Percentiles rank a stretch among this genome's conserved stretches.
Conservation (phyloP, 2,113 vertebrate species). For the Struthio camelus region DNA sequence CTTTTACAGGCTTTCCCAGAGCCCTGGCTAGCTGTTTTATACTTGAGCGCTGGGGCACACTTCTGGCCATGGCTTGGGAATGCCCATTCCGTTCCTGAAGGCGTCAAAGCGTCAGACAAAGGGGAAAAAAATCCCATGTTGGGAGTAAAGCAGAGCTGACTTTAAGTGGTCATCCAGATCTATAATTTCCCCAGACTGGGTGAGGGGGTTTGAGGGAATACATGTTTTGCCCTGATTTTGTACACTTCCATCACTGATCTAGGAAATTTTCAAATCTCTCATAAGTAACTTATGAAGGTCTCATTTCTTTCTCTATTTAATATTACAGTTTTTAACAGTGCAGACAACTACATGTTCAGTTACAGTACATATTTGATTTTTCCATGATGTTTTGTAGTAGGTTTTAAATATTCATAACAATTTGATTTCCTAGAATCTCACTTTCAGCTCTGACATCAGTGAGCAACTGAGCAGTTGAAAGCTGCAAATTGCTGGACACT, state of each 20-base stretch:
- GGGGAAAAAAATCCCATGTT: not conserved
- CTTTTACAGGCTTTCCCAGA: not conserved
- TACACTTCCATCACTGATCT: not conserved
- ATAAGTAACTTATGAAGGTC: not conserved
- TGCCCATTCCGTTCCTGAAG: not conserved
- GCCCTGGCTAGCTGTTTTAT: not conserved
- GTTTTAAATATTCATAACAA: not conserved
- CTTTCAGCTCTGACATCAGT: not conserved
- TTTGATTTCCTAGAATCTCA: not conserved
- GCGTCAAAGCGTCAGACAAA: not conserved
- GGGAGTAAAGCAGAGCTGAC: not conserved
- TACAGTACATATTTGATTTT: not conserved
- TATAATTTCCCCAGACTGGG: not conserved
- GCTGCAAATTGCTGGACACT: not conserved
- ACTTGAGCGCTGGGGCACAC: not conserved
- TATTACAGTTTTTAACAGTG: not conserved
- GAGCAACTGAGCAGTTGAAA: not conserved
- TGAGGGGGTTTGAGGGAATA: not conserved
- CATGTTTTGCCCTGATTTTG: accelerated
- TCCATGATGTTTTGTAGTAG: not conserved
- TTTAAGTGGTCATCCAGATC: not conserved
- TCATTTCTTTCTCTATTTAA: not conserved
- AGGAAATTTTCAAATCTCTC: not conserved
- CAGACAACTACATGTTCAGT: not conserved
- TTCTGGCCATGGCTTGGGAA: not conserved